These are phyloP conservation scores for Hystrix cristata DNA, from an alignment of 2,113 vertebrate species.

Conservation along the genomic window DNA sequence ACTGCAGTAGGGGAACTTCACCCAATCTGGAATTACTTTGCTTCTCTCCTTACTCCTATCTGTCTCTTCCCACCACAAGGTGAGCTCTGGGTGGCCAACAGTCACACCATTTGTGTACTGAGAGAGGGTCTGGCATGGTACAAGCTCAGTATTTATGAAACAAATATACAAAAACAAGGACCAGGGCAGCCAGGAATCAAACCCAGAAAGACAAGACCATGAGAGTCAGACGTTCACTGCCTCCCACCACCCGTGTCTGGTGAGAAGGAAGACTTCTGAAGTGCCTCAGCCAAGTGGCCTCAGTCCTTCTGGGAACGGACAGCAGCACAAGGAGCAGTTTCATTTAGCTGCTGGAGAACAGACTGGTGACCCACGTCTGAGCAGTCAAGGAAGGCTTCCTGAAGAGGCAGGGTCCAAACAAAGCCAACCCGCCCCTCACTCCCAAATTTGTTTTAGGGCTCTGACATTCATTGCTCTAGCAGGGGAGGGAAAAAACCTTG, in stretches of 20 bases:
- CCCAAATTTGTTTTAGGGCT: constrained; percentile 13
- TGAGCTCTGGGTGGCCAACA: neutral
- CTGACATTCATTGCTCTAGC: constrained; percentile 22
- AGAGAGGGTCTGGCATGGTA: neutral
- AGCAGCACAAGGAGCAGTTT: neutral
- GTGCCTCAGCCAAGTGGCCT: neutral
- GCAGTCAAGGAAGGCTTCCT: neutral
- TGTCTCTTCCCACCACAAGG: neutral
- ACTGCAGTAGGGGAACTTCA: neutral
- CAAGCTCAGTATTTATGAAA: neutral
- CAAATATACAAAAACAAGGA: neutral
- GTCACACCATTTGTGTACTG: neutral
- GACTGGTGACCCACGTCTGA: too few species aligned
- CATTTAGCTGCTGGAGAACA: neutral
- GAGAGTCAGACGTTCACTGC: neutral
- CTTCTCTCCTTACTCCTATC: neutral
- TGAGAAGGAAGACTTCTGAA: neutral
- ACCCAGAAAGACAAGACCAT: neutral
- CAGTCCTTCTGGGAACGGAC: neutral
- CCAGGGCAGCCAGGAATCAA: neutral
- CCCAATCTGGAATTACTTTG: neutral
- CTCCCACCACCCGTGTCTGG: neutral
- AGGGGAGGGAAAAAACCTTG: neutral
- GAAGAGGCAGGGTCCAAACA: neutral
- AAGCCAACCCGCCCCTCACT: neutral